Evolutionary conservation across 2,888 invertebrate species (phyloP).

Genomic region (Nezara viridula): DNA sequence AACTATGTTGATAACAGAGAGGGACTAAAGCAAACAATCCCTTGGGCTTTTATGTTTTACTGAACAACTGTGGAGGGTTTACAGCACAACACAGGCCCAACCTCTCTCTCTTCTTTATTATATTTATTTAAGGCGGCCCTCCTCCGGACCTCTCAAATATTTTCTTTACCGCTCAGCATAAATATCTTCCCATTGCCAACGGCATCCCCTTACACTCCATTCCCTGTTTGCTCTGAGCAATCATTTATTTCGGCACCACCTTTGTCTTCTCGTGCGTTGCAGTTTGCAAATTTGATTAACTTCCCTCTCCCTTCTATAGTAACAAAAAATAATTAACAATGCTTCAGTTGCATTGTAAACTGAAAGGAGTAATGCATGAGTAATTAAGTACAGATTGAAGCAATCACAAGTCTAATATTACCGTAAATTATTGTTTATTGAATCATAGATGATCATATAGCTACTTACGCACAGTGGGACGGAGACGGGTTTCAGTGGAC

Average conservation of each 20-base stretch:
- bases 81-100: conserved; percentile 57
- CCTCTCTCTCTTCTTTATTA: conserved; percentile 58
- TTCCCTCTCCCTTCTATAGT: background rate
- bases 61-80: conserved; percentile 49
- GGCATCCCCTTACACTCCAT: background rate
- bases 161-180: conserved; percentile 51
- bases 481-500: no score
- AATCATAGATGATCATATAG: no score
- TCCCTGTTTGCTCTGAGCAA: conserved; percentile 38
- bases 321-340: background rate
- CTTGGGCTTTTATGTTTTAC: conserved; percentile 59
- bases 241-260: background rate
- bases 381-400: no score
- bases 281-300: conserved; percentile 26
- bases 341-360: background rate
- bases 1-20: conserved; percentile 57
- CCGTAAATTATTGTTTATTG: no score
- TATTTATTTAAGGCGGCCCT: conserved; percentile 59
- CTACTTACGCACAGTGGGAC: no score
- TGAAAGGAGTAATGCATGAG: no score
- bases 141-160: conserved; percentile 54
- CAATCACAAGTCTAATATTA: no score
- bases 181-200: conserved; percentile 47
- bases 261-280: background rate
- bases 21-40: conserved; percentile 57